A percentile compares a stretch with the other conserved stretches of the same genome.
phyloP scores from a whole-genome alignment of 2,797 vertebrate genomes.

The Selene dorsalis region DNA sequence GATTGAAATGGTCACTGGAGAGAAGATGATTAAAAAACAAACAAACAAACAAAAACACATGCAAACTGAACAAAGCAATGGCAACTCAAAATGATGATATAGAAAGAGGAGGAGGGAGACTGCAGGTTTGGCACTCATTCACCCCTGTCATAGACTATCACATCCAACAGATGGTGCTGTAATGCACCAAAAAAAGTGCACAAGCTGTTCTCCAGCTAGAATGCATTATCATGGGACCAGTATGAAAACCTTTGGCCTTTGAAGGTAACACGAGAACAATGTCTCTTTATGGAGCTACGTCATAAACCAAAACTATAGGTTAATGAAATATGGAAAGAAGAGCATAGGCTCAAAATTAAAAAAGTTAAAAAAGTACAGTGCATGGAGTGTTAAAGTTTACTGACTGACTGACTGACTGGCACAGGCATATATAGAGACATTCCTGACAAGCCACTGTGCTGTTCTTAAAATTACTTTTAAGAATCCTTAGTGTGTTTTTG shows the following conservation, averaged over 20 bases:
- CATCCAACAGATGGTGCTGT: constrained; percentile 71
- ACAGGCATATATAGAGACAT: no score
- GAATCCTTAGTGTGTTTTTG: no score
- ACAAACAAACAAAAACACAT: constrained; percentile 15
- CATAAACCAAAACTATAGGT: neutral
- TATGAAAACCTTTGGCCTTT: neutral
- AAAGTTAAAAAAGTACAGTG: no score
- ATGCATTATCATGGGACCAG: neutral
- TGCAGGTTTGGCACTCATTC: neutral
- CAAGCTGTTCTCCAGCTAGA: neutral
- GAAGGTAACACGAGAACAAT: neutral
- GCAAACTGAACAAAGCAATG: constrained; percentile 46
- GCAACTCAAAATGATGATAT: constrained; percentile 13
- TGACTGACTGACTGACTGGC: no score
- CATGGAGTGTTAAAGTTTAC: no score
- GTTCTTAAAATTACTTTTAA: no score
- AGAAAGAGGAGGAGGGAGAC: neutral
- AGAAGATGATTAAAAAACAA: constrained; percentile 15
- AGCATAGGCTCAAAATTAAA: neutral
- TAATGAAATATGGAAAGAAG: neutral
- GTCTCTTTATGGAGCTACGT: neutral
- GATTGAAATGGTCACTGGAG: constrained; percentile 37
- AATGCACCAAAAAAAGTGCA: constrained; percentile 28
- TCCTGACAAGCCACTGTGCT: no score
- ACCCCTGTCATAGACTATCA: neutral